Conservation (phyloP, 2,797 vertebrate species). For the Lindbergichthys nudifrons region DNA sequence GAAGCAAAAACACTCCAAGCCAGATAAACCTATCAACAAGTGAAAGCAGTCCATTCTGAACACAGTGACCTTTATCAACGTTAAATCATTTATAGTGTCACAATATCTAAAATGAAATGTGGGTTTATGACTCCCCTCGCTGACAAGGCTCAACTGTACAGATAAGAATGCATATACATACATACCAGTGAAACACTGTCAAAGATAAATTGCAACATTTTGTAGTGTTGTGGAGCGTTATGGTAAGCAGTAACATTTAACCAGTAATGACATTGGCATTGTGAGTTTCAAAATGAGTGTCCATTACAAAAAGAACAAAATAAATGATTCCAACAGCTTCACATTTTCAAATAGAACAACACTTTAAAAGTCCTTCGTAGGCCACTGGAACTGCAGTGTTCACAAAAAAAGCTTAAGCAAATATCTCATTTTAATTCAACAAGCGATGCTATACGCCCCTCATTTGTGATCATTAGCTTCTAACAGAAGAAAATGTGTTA, state of each 20-base stretch:
- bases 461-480: constrained; percentile 45
- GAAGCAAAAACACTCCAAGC: constrained; percentile 69
- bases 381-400: constrained; percentile 67
- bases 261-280: constrained; percentile 68
- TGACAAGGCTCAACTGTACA: constrained; percentile 86
- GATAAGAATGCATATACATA: constrained; percentile 78
- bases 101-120: constrained; percentile 81
- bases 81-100: constrained; percentile 76
- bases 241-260: constrained; percentile 77
- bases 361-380: constrained; percentile 71
- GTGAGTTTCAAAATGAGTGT: constrained; percentile 65
- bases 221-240: constrained; percentile 87
- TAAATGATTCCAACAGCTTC: constrained; percentile 66
- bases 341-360: constrained; percentile 78
- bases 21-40: constrained; percentile 64
- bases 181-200: constrained; percentile 89
- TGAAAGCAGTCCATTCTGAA: constrained; percentile 74
- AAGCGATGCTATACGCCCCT: constrained; percentile 48
- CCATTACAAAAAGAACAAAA: constrained; percentile 54
- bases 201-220: constrained; percentile 87
- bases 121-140: constrained; percentile 83
- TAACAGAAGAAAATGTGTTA: constrained; percentile 38
- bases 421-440: constrained; percentile 47
- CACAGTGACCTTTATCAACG: constrained; percentile 70
- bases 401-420: constrained; percentile 48